A percentile compares a stretch with the other conserved stretches of the same genome.
Evolutionary conservation across 2,888 invertebrate species (phyloP).

Genomic region (Xylophagus ater): DNA sequence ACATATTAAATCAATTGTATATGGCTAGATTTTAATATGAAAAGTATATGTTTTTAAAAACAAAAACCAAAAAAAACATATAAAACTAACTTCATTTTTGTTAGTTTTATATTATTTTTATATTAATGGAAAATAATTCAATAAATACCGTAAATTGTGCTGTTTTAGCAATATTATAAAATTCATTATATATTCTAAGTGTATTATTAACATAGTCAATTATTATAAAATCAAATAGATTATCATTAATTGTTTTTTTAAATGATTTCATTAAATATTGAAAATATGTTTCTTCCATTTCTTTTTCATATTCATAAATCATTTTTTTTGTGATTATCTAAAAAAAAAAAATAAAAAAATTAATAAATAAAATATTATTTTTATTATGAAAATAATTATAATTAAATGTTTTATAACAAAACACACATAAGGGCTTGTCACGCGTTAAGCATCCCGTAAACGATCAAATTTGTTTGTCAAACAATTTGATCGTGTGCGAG

Average conservation of each 20-base stretch:
- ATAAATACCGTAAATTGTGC: conserved; percentile 33
- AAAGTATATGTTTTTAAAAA: conserved; percentile 7
- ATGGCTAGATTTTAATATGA: conserved; percentile 52
- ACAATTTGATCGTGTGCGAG: too few species aligned
- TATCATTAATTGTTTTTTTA: conserved; percentile 80
- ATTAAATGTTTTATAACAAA: conserved; percentile 1
- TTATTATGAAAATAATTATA: too few species aligned
- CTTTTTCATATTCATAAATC: conserved; percentile 70
- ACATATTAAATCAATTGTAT: conserved; percentile 76
- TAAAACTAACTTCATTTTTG: not conserved
- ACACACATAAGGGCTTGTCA: too few species aligned
- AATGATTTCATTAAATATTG: conserved; percentile 77
- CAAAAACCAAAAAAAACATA: conserved; percentile 3
- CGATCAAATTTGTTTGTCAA: too few species aligned
- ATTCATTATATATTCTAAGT: conserved; percentile 69
- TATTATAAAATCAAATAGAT: conserved; percentile 85
- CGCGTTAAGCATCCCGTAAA: too few species aligned
- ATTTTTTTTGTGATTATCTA: conserved; percentile 42
- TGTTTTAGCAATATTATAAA: conserved; percentile 72
- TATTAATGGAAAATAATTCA: not conserved
- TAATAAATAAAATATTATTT: too few species aligned
- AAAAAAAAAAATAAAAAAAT: conserved; percentile 8
- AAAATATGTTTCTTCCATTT: conserved; percentile 71
- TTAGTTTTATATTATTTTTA: not conserved
- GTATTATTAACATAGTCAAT: conserved; percentile 84